Conservation (phyloP, 2,797 vertebrate genomes). For the Threskiornis aethiopicus region DNA sequence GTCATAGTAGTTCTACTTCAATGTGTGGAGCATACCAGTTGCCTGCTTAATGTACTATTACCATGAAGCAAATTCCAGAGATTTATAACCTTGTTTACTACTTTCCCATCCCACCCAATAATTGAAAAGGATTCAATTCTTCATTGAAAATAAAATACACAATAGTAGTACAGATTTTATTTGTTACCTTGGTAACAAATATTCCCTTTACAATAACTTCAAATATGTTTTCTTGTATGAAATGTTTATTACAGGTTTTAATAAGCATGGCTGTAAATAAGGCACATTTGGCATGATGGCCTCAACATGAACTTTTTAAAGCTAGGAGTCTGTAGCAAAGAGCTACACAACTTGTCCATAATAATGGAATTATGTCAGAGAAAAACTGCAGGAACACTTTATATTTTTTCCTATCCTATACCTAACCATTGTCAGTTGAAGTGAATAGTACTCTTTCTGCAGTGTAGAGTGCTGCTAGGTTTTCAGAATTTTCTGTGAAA, state of each 20-base stretch:
- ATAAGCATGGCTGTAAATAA: slow-evolving; percentile 42
- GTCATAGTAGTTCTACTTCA: slow-evolving; percentile 9
- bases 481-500: not conserved
- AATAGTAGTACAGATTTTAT: slow-evolving; percentile 41
- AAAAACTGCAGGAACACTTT: not conserved
- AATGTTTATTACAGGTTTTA: slow-evolving; percentile 56
- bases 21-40: slow-evolving; percentile 18
- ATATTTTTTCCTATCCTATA: not conserved
- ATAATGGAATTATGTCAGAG: slow-evolving; percentile 5
- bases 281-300: not conserved
- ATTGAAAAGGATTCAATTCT: slow-evolving; percentile 63
- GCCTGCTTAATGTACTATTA: slow-evolving; percentile 49
- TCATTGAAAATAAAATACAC: slow-evolving; percentile 63
- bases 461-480: not conserved
- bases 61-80: slow-evolving; percentile 18
- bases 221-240: slow-evolving; percentile 24
- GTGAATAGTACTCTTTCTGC: not conserved
- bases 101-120: slow-evolving; percentile 50
- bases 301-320: slow-evolving; percentile 38
- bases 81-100: slow-evolving; percentile 65
- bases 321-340: not conserved
- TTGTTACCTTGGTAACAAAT: slow-evolving; percentile 65
- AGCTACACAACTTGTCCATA: not conserved
- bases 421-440: not conserved
- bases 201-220: slow-evolving; percentile 55